Base-by-base conservation (phyloP, 2,888 invertebrate species). In the Synergus japonicus region DNA sequence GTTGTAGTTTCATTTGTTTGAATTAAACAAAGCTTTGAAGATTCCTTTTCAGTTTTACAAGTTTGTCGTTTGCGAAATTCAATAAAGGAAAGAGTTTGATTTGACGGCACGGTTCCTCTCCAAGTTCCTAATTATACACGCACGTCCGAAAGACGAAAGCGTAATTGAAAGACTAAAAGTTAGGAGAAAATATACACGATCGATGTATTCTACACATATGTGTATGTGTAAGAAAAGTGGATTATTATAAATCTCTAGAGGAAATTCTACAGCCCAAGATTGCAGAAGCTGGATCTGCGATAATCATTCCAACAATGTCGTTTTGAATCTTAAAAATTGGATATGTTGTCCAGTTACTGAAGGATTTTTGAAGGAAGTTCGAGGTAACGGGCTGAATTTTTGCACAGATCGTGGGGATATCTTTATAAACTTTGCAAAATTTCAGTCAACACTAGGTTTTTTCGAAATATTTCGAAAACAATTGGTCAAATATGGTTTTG, bases 41-140 rank as follows among this genome's bases (percentile, higher is more conserved):
- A 49, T 49, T 49, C n/a, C 5, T n/a, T 49, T 49, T 49, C 15
- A 37, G 29, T 37, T 64, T 64, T 64, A 10, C 12, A 37, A 64
- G 64, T 64, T 37, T 13, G 29, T 37, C 60, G 60, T 63, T 63
- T 12, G 60, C 13, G 15, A 65, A 65, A 65, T 41, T 65, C n/a
- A 8, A 18, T 65, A 69, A 49, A 0, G 49, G 22, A 37, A 12
- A 29, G 8, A 49, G 8, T 49, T 29, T 8, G 13, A 54, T 46
- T 60, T 5, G 22, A 46, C 13, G 67, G 18, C 4, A 67, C 5
- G 22, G 18, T 60, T 60, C 60, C 87, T 89, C 89, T 86, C 85
- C 87, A 90, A 89, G 89, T 90, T 90, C 90, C 90, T 90, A 90
- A 87, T 87, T 88, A 87, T 85, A 86, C 29, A 69, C 69, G 22